These are phyloP conservation scores for Drosophila pegasa DNA, from an alignment of 2,888 invertebrate species.

Conservation along the genomic window DNA sequence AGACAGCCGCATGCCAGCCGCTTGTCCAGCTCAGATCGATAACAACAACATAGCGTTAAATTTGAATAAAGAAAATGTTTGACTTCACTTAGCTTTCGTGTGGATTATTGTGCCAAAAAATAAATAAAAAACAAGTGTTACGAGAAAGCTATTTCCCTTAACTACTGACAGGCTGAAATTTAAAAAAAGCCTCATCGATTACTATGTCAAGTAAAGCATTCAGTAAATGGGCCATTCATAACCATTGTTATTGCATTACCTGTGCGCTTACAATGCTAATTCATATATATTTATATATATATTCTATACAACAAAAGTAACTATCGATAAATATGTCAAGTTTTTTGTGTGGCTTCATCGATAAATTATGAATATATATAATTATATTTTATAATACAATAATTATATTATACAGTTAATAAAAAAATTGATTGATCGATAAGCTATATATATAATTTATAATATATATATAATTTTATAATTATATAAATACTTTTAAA, in stretches of 20 bases:
- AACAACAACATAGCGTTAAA: background rate
- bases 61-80: conserved; percentile 1
- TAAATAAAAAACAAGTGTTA: background rate
- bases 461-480: too few relatives aligned
- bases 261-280: background rate
- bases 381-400: too few relatives aligned
- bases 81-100: background rate
- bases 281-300: background rate
- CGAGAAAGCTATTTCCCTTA: background rate
- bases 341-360: background rate
- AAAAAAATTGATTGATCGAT: too few relatives aligned
- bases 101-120: background rate
- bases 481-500: too few relatives aligned
- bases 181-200: background rate
- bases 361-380: too few relatives aligned
- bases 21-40: background rate
- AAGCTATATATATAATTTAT: too few relatives aligned
- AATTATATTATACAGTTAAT: too few relatives aligned
- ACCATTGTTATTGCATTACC: background rate
- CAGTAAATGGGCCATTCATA: background rate
- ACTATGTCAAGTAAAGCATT: background rate
- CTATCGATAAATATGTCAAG: background rate
- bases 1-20: background rate
- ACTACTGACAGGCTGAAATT: too few relatives aligned
- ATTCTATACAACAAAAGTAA: background rate